Base-by-base conservation (phyloP, 30 jellyfish, hydroid and myxozoan species). In the Aurelia aurita region DNA sequence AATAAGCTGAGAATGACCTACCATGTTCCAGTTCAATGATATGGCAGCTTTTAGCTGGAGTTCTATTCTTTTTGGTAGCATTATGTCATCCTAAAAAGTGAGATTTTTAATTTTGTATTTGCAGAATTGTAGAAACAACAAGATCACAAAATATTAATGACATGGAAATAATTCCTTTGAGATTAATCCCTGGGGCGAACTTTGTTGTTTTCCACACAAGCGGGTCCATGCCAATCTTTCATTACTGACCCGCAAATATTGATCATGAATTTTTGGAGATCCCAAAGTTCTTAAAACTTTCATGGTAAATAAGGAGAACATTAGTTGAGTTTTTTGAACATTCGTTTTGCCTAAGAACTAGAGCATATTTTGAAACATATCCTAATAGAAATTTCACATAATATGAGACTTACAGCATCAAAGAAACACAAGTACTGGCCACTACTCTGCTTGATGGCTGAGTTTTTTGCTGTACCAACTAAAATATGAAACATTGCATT, bases 401-500 rank as follows among this genome's bases (percentile, higher is more conserved):
- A n/a, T 1, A 21, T 20, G 25, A n/a, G 2, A 73, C 95, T 74
- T 47, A 86, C 95, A 20, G 96, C 89, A 81, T 91, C 98, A 85
- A 86, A 69, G 57, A 91, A 91, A 49, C 98, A 91, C 18, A 91
- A 16, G 61, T 85, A 91, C 45, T 73, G 69, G 22, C 98, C 98
- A 69, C 39, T 35, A 66, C 96, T 85, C 55, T 91, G 98, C 59
- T 43, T 71, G 54, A 91, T 91, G 0, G 98, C 98, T 11, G 79
- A 79, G 75, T 91, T 91, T 68, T 86, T 85, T 28, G 98, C 94
- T 69, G 28, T 68, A 4, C 98, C 98, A 79, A 91, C 98, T 86
- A 66, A 44, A 69, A 82, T 20, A 20, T 25, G 49, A 26, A n/a
- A 1, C 13, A 44, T n/a, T 25, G 44, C 15, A 39, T 2, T 39